phyloP scores from a whole-genome alignment of 2,113 vertebrate species.

The Pomatostomus ruficeps region DNA sequence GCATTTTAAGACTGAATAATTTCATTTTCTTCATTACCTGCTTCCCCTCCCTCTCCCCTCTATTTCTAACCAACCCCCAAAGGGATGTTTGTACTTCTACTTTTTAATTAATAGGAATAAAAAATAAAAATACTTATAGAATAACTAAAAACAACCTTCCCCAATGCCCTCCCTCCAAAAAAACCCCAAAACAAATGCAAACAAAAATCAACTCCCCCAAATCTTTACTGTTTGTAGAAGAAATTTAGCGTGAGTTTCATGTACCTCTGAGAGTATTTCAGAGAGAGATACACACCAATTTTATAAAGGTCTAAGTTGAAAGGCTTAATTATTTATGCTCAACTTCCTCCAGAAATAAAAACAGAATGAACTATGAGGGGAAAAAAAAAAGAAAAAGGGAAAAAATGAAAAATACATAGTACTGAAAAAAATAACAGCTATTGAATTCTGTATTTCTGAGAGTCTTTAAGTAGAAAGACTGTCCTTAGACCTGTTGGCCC shows the following conservation, averaged over 20 bases:
- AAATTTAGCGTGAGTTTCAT: neutral
- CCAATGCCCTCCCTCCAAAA: rapidly evolving
- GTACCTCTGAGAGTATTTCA: neutral
- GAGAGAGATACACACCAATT: neutral
- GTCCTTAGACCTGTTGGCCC: neutral
- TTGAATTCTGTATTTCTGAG: neutral
- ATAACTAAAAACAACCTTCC: neutral
- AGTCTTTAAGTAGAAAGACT: neutral
- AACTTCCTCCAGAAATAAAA: neutral
- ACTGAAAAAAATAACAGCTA: neutral
- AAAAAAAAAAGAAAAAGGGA: rapidly evolving
- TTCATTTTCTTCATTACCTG: neutral
- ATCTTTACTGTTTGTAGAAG: neutral
- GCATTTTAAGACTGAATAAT: neutral
- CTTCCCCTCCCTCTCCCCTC: rapidly evolving
- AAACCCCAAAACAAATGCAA: neutral
- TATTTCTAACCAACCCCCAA: neutral
- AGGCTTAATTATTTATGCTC: neutral
- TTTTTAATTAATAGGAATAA: neutral
- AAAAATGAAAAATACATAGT: neutral
- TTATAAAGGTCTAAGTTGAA: neutral
- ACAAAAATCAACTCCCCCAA: neutral
- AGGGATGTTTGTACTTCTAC: neutral
- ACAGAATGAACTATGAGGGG: rapidly evolving
- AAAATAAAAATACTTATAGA: neutral